These are phyloP conservation scores for Litocranius walleri DNA, from an alignment of 2,113 vertebrate species.

Conservation along the genomic window DNA sequence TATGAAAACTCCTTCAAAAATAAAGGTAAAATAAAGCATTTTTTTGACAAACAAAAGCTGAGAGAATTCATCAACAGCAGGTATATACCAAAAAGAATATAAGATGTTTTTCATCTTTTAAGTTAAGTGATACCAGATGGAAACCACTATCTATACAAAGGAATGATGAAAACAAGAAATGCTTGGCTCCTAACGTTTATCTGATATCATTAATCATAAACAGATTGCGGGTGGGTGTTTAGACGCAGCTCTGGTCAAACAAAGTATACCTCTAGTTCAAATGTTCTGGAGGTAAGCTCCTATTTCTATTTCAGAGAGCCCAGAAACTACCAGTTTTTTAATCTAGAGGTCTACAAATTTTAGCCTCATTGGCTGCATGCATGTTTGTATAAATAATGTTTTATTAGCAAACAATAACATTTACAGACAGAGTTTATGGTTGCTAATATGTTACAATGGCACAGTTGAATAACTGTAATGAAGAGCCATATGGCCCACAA, in stretches of 20 bases:
- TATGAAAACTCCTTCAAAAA: not conserved
- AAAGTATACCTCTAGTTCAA: not conserved
- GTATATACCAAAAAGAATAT: not conserved
- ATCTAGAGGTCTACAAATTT: not conserved
- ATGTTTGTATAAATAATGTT: not conserved
- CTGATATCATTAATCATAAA: not conserved
- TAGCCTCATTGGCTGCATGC: not conserved
- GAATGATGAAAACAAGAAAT: not conserved
- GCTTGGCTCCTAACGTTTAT: not conserved
- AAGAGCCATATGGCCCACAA: not conserved
- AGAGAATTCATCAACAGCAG: not conserved
- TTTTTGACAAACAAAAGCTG: not conserved
- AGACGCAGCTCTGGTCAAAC: not conserved
- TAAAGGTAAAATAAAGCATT: not conserved
- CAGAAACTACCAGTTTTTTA: not conserved
- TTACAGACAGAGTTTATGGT: not conserved
- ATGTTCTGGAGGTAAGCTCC: not conserved
- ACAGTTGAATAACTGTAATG: not conserved
- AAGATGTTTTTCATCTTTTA: not conserved
- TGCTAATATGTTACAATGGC: not conserved
- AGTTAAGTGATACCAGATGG: not conserved
- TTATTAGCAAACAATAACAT: not conserved
- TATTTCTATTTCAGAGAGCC: not conserved
- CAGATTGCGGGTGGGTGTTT: not conserved
- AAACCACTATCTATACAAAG: not conserved